Conservation (phyloP, 1,140 invertebrate species). For the Aphidius gifuensis region DNA sequence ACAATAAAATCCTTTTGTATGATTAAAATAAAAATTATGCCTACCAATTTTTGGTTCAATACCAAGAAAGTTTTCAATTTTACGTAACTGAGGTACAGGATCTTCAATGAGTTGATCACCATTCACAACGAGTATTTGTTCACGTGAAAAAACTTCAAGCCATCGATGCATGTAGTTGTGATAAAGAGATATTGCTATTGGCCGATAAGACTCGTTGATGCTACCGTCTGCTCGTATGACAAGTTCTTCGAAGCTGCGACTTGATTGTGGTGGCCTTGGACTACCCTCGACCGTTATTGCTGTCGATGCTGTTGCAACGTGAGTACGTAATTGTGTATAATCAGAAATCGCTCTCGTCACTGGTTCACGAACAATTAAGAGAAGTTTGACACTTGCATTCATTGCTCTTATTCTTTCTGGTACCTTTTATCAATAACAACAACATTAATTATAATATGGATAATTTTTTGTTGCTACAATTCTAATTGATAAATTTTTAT, state of each 20-base stretch:
- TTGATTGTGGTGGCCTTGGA: conserved; percentile 26
- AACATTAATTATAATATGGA: no score
- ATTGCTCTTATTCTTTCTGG: conserved; percentile 86
- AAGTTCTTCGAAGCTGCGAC: conserved; percentile 75
- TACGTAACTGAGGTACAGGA: conserved; percentile 84
- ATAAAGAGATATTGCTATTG: conserved; percentile 80
- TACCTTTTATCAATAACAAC: conserved; percentile 51
- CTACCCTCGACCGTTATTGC: conserved; percentile 40
- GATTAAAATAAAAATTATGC: conserved; percentile 95
- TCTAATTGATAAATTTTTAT: no score
- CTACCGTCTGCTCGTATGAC: conserved; percentile 75
- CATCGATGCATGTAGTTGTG: conserved; percentile 79
- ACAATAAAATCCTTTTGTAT: conserved; percentile 96
- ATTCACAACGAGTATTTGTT: conserved; percentile 92
- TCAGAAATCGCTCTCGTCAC: conserved; percentile 94
- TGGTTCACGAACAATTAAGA: conserved; percentile 93
- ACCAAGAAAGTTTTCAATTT: conserved; percentile 85
- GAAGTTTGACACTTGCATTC: conserved; percentile 88
- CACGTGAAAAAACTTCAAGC: conserved; percentile 83
- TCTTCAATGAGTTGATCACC: conserved; percentile 94
- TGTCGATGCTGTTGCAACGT: conserved; percentile 60
- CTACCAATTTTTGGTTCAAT: conserved; percentile 74
- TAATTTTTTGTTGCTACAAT: no score
- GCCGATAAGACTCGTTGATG: conserved; percentile 78
- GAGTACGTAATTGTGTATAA: conserved; percentile 83